Evolutionary conservation across 1,140 invertebrate species (phyloP), one percentile per base, ranked within the genome.

Genomic region (Zaprionus camerounensis): DNA sequence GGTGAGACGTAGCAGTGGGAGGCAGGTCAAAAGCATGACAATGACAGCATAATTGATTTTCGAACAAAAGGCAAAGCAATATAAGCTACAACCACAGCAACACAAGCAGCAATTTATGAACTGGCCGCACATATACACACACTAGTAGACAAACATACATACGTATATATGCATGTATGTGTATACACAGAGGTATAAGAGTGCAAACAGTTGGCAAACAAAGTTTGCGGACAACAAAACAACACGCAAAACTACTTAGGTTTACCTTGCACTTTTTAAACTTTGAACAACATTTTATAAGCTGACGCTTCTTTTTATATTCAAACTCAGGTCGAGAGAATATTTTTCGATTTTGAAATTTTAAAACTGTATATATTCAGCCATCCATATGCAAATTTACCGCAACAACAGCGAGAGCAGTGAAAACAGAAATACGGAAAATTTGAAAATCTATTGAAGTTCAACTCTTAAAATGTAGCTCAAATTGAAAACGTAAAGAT

Each of bases 11-110:
- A 7, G 31, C 9, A 34, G 7, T 46, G 64, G 12, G 56, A 28
- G 57, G 28, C 63, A 78, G 84, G 85, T 90, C 84, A 85, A 79
- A 83, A 76, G 85, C 85, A 88, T 90, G 84, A 90, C 84, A 88
- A 88, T 90, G 84, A 88, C 84, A 88, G 85, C 84, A 88, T 88
- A 88, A 88, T 88, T 88, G 84, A 88, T 88, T 88, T 85, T 84
- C 85, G 75, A 90, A 85, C 85, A 90, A 88, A 80, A 76, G 70
- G 81, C 80, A 78, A 72, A 75, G 69, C 84, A 80, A 84, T 76
- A 87, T 82, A 77, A 82, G 74, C 63, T 65, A 70, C 58, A 75
- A 68, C 63, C 41, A 72, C 64, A 77, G 51, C 71, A 68, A 71
- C 68, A 77, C 49, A 49, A 64, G 63, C 59, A 64, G 70, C 81